Conservation (phyloP, 2,797 vertebrate genomes). For the Philypnodon macrostomus region DNA sequence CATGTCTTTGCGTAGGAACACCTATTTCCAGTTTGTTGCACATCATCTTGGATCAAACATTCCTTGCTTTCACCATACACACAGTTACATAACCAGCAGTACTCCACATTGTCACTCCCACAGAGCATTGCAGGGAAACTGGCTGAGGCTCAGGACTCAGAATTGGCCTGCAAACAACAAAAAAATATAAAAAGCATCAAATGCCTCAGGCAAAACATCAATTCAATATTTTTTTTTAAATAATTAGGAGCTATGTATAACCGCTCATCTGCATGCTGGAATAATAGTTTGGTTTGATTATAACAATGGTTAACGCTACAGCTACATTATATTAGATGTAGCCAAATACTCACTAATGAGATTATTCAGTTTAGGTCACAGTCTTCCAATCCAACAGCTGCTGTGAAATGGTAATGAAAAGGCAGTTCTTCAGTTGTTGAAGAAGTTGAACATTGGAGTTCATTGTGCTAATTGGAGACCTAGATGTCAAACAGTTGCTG, state of each 20-base stretch:
- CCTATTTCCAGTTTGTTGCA: slow-evolving; percentile 37
- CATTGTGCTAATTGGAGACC: neutral
- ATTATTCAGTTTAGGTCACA: slow-evolving; percentile 6
- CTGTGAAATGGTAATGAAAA: neutral
- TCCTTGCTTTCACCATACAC: slow-evolving; percentile 9
- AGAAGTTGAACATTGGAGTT: neutral
- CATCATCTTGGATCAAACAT: slow-evolving; percentile 29
- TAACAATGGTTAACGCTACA: neutral
- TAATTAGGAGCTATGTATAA: neutral
- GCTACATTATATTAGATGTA: neutral
- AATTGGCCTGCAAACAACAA: slow-evolving; percentile 4
- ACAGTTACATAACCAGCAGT: slow-evolving; percentile 34
- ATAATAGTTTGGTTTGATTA: neutral
- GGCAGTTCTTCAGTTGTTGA: neutral
- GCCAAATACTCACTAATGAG: slow-evolving; percentile 10
- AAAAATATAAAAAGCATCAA: slow-evolving; percentile 7
- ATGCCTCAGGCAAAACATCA: neutral
- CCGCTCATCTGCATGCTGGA: slow-evolving; percentile 3
- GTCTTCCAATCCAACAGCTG: neutral
- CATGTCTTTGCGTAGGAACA: neutral
- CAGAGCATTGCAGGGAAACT: slow-evolving; percentile 16
- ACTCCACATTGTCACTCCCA: slow-evolving; percentile 25
- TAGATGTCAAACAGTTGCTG: slow-evolving; percentile 5
- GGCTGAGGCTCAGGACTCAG: neutral
- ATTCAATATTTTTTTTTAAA: slow-evolving; percentile 4